A percentile compares a stretch with the other conserved stretches of the same genome.
Conservation (phyloP, 2,113 vertebrate genomes). For the Phalacrocorax carbo region DNA sequence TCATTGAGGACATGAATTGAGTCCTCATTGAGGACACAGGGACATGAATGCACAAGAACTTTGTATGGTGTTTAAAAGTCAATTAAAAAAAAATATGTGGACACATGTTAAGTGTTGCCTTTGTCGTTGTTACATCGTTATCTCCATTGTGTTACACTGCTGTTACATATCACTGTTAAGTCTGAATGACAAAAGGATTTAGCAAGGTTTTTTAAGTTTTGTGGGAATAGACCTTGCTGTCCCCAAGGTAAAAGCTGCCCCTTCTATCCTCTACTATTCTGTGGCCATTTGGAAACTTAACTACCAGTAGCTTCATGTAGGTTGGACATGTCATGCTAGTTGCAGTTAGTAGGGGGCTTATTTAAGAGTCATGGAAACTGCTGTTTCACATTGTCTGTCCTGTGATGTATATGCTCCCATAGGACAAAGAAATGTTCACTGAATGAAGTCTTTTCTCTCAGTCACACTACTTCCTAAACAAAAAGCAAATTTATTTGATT, state of each 20-base stretch:
- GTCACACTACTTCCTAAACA: neutral
- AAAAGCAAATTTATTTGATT: constrained; percentile 23
- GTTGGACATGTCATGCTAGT: neutral
- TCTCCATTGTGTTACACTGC: neutral
- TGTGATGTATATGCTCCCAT: neutral
- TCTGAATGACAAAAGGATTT: neutral
- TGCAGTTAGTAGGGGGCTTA: neutral
- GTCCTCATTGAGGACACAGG: neutral
- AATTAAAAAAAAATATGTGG: neutral
- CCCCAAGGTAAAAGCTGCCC: neutral
- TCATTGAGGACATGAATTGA: neutral
- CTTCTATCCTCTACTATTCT: neutral
- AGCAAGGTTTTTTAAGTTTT: neutral
- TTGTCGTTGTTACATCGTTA: neutral
- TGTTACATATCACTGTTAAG: neutral
- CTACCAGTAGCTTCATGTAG: neutral
- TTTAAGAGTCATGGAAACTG: neutral
- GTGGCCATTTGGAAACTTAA: neutral
- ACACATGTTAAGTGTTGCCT: neutral
- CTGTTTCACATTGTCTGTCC: neutral
- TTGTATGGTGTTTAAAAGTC: neutral
- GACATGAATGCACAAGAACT: neutral
- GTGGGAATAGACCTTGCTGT: neutral
- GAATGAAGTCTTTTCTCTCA: neutral
- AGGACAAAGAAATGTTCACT: constrained; percentile 4